Percentiles rank a stretch among this genome's conserved stretches.
Evolutionary conservation across 2,797 vertebrate genomes (phyloP).

Genomic region (Harpagifer antarcticus): DNA sequence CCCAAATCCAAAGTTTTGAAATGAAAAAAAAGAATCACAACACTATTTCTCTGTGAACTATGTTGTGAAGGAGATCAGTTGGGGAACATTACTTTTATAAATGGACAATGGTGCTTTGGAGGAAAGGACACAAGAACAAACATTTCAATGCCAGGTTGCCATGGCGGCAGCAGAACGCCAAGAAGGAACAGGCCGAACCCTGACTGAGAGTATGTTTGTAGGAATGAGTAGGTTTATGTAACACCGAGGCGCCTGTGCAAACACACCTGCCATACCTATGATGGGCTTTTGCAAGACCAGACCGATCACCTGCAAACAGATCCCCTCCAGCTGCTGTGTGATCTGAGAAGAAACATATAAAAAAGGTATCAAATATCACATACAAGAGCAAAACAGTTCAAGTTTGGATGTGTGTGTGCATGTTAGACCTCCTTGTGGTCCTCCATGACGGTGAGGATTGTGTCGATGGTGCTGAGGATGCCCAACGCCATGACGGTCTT

Average conservation of each 20-base stretch:
- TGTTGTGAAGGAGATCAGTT: background rate
- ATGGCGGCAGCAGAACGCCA: background rate
- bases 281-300: conserved; percentile 97
- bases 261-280: conserved; percentile 93
- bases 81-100: background rate
- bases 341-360: conserved; percentile 82
- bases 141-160: no score
- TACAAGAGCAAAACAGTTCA: background rate
- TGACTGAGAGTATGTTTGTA: background rate
- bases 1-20: no score
- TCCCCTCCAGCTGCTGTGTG: conserved; percentile 95
- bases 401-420: conserved; percentile 1
- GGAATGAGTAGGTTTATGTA: background rate
- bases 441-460: conserved; percentile 96
- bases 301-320: conserved; percentile 97
- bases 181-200: background rate
- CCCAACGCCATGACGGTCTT: conserved; percentile 98
- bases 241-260: conserved; percentile 26
- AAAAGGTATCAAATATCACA: background rate
- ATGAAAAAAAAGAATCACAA: no score
- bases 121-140: background rate
- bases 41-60: no score
- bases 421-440: conserved; percentile 93
- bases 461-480: conserved; percentile 96
- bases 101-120: background rate